Percentiles rank a stretch among this genome's conserved stretches.
These are phyloP conservation scores for Calliopsis andreniformis DNA, from an alignment of 1,140 invertebrate genomes.

Conservation along the genomic window DNA sequence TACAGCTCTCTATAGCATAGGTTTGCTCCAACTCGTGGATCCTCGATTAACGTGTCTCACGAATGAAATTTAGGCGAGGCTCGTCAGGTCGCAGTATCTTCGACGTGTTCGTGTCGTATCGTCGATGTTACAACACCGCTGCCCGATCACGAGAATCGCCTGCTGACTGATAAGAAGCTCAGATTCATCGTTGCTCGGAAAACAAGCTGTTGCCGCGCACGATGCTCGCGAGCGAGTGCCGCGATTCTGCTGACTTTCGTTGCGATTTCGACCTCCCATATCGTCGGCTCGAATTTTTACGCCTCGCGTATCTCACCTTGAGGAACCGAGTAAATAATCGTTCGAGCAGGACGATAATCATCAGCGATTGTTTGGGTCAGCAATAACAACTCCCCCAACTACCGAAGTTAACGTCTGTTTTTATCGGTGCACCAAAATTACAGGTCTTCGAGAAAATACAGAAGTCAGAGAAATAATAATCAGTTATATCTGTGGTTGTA, in stretches of 20 bases:
- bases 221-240: too few species aligned
- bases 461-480: too few species aligned
- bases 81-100: background rate
- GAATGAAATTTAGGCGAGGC: background rate
- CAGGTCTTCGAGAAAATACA: too few species aligned
- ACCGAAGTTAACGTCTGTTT: too few species aligned
- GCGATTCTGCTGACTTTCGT: background rate
- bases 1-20: too few species aligned
- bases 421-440: too few species aligned
- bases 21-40: background rate
- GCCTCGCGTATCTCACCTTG: too few species aligned
- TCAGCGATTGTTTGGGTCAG: too few species aligned
- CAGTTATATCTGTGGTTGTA: too few species aligned
- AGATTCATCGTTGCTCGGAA: constrained; percentile 27
- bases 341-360: too few species aligned
- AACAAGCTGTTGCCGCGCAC: constrained; percentile 7
- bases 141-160: constrained; percentile 24
- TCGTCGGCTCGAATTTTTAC: constrained; percentile 12
- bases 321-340: too few species aligned
- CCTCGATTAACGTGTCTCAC: background rate
- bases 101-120: constrained; percentile 4
- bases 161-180: constrained; percentile 35
- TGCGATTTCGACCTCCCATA: background rate
- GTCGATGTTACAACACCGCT: constrained; percentile 5
- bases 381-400: too few species aligned